phyloP scores from a whole-genome alignment of 2,888 invertebrate genomes.

The Saturnia japonica region DNA sequence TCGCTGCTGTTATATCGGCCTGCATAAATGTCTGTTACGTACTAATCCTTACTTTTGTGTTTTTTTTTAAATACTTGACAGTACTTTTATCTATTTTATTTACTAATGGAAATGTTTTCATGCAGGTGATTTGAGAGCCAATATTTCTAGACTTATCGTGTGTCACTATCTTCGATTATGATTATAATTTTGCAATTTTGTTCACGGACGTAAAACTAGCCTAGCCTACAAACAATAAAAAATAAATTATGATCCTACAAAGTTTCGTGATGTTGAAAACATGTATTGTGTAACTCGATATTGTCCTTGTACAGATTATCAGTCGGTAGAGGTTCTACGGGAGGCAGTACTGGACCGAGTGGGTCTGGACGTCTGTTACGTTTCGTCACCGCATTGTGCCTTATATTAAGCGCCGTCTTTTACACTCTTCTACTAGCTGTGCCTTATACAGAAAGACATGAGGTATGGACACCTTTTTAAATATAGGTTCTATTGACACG shows the following conservation, averaged over 20 bases:
- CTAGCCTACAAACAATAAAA: not conserved
- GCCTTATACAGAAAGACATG: constrained; percentile 84
- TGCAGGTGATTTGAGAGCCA: not conserved
- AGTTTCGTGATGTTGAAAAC: not conserved
- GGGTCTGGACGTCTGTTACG: constrained; percentile 85
- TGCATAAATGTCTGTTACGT: too few relatives aligned
- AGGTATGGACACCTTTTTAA: constrained; percentile 51
- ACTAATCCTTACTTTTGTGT: not conserved
- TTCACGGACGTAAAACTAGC: too few relatives aligned
- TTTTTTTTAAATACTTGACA: not conserved
- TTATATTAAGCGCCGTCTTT: constrained; percentile 85
- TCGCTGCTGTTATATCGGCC: too few relatives aligned
- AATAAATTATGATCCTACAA: not conserved
- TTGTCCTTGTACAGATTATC: constrained; percentile 55
- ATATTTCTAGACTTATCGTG: not conserved
- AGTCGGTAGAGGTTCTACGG: constrained; percentile 76
- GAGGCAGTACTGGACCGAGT: constrained; percentile 69
- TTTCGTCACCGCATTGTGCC: constrained; percentile 85
- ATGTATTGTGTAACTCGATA: not conserved
- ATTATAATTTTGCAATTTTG: too few relatives aligned
- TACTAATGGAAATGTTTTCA: not conserved
- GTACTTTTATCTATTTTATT: not conserved
- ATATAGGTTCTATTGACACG: not conserved
- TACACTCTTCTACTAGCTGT: constrained; percentile 86
- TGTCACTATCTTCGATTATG: not conserved